Evolutionary conservation across 2,888 invertebrate genomes (phyloP).

Genomic region (Hyposoter didymator): DNA sequence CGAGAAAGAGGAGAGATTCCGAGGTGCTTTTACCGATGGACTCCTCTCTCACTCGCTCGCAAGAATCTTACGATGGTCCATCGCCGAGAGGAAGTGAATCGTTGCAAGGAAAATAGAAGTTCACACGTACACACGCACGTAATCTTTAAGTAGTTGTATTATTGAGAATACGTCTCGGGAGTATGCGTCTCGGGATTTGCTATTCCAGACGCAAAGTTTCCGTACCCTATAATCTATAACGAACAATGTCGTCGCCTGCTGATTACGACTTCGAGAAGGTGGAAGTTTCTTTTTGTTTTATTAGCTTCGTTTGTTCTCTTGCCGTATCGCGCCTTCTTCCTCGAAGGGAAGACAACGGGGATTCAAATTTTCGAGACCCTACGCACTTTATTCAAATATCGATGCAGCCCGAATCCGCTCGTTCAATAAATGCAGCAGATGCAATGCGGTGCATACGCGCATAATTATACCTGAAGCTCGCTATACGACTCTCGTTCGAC

Average conservation of each 20-base stretch:
- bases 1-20: neutral
- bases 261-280: constrained; percentile 75
- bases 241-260: constrained; percentile 80
- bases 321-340: constrained; percentile 40
- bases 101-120: constrained; percentile 37
- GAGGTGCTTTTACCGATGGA: constrained; percentile 10
- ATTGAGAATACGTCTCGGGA: constrained; percentile 21
- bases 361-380: constrained; percentile 70
- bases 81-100: constrained; percentile 64
- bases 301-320: constrained; percentile 52
- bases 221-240: constrained; percentile 79
- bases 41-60: constrained; percentile 62
- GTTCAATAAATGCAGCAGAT: constrained; percentile 32
- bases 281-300: constrained; percentile 32
- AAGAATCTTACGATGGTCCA: constrained; percentile 59
- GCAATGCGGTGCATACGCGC: neutral
- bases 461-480: neutral
- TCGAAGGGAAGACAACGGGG: neutral
- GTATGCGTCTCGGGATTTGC: constrained; percentile 33
- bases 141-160: constrained; percentile 16
- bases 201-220: constrained; percentile 64
- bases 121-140: constrained; percentile 7
- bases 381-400: constrained; percentile 80
- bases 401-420: constrained; percentile 62
- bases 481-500: neutral